Percentiles rank a stretch among this genome's conserved stretches.
Evolutionary conservation across 2,113 vertebrate genomes (phyloP).

Genomic region (Oreotrochilus melanogaster): DNA sequence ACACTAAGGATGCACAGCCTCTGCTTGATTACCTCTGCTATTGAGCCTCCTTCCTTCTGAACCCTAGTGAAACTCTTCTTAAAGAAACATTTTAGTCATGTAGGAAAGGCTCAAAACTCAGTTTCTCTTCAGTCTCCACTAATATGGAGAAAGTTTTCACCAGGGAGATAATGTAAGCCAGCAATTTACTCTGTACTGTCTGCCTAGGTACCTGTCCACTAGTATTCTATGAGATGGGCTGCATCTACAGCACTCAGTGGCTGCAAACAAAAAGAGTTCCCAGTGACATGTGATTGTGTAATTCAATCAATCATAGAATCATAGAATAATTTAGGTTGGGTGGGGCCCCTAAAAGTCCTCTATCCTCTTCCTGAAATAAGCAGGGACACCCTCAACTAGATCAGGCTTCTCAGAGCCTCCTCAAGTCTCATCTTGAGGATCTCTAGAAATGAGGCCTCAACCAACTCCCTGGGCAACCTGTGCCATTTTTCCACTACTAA

Average conservation of each 20-base stretch:
- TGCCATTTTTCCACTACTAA: too few relatives aligned
- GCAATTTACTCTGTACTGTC: not conserved
- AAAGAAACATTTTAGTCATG: not conserved
- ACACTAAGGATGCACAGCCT: not conserved
- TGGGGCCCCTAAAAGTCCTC: too few relatives aligned
- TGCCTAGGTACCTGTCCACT: not conserved
- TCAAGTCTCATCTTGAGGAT: too few relatives aligned
- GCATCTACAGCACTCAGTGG: not conserved
- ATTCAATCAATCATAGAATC: too few relatives aligned
- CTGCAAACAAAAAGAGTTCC: not conserved
- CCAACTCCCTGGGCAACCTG: too few relatives aligned
- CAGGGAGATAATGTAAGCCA: not conserved
- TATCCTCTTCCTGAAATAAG: too few relatives aligned
- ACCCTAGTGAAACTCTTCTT: not conserved
- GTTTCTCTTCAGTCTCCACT: not conserved
- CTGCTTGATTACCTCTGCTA: rapidly evolving
- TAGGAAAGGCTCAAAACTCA: not conserved
- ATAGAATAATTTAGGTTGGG: too few relatives aligned
- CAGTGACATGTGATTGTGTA: not conserved
- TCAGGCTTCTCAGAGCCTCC: too few relatives aligned
- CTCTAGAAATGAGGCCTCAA: too few relatives aligned
- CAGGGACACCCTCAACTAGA: too few relatives aligned
- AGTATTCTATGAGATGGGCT: not conserved
- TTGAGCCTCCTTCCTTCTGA: not conserved
- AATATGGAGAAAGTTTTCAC: not conserved